phyloP scores from a whole-genome alignment of 2,113 vertebrate genomes.

The Calidris pugnax region DNA sequence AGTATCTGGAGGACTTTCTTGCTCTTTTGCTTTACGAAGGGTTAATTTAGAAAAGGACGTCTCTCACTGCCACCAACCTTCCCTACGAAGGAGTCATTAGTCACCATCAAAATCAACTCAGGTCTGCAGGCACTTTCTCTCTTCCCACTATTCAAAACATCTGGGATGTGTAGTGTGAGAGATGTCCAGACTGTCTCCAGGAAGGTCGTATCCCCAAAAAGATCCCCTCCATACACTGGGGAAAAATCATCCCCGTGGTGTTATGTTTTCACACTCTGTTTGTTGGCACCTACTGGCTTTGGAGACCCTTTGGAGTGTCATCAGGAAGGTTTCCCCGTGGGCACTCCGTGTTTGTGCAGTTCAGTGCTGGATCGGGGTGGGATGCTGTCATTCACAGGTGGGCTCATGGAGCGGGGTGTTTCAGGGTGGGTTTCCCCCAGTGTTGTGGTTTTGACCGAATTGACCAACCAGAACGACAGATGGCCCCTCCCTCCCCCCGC shows the following conservation, averaged over 20 bases:
- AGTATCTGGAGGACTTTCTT: slow-evolving; percentile 71
- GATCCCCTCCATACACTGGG: background rate
- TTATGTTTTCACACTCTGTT: background rate
- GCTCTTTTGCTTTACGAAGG: background rate
- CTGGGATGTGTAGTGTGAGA: background rate
- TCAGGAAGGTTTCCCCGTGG: background rate
- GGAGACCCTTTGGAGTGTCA: background rate
- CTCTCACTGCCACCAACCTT: background rate
- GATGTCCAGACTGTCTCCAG: background rate
- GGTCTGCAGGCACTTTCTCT: background rate
- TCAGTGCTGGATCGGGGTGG: background rate
- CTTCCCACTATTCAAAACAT: background rate
- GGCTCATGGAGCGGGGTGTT: background rate
- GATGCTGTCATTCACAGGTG: background rate
- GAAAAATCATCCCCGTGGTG: background rate
- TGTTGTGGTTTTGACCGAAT: too few relatives aligned
- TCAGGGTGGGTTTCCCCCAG: background rate
- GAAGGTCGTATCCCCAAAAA: background rate
- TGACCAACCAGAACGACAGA: too few relatives aligned
- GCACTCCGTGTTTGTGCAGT: background rate
- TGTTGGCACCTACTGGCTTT: background rate
- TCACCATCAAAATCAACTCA: background rate
- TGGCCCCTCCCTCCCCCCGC: too few relatives aligned
- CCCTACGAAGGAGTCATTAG: background rate
- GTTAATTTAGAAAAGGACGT: background rate